These are phyloP conservation scores for Drosophila kanekoi DNA, from an alignment of 2,888 invertebrate genomes.

Conservation along the genomic window DNA sequence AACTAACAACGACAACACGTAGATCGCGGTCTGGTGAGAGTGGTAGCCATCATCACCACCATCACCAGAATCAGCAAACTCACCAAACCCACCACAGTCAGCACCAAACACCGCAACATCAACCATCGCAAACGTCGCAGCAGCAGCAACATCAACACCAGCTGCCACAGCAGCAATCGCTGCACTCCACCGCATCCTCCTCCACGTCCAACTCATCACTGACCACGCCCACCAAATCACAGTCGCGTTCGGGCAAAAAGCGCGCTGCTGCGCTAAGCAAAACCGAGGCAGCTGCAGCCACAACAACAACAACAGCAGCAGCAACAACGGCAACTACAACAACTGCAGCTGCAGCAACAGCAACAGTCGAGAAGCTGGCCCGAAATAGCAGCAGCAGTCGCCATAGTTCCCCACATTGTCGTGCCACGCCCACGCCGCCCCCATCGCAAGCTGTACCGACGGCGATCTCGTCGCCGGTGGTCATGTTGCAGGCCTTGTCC, in stretches of 20 bases:
- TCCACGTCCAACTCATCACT: conserved; percentile 35
- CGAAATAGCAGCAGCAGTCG: conserved; percentile 43
- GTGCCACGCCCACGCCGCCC: conserved; percentile 70
- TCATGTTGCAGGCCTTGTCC: conserved; percentile 71
- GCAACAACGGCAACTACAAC: conserved; percentile 16
- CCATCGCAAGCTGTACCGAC: conserved; percentile 53
- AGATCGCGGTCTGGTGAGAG: conserved; percentile 83
- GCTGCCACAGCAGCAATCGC: conserved; percentile 59
- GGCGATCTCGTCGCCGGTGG: conserved; percentile 68
- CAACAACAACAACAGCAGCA: conserved; percentile 16
- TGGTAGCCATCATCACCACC: conserved; percentile 66
- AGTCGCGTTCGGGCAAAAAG: conserved; percentile 84
- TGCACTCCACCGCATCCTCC: conserved; percentile 34
- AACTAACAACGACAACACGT: conserved; percentile 28
- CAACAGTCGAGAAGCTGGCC: conserved; percentile 60
- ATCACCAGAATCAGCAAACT: conserved; percentile 61
- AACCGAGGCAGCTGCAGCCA: conserved; percentile 41
- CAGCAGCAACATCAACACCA: conserved; percentile 54
- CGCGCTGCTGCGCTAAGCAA: conserved; percentile 79
- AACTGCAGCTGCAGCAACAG: conserved; percentile 23
- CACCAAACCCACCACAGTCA: conserved; percentile 66
- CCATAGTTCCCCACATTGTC: conserved; percentile 64
- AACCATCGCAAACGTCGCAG: conserved; percentile 40
- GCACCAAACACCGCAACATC: conserved; percentile 46
- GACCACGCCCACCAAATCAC: conserved; percentile 59